Evolutionary conservation across 2,888 invertebrate species (phyloP), one percentile per base, ranked within the genome.

Genomic region (Coronaproctus castanopsis): DNA sequence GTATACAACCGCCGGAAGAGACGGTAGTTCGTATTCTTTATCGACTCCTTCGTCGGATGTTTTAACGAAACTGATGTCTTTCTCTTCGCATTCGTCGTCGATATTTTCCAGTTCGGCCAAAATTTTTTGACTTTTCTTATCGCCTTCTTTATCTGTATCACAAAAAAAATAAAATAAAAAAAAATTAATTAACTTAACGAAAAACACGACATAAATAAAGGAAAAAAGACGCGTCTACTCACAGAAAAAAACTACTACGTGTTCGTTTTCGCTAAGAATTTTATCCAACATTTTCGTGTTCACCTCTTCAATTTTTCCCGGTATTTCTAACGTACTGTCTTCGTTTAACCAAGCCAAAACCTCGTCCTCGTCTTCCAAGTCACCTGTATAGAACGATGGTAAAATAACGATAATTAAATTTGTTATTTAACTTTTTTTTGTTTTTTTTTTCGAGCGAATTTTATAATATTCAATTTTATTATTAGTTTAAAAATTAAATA

Each of bases 231-330:
- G 36, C 8, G 5, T 14, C 36, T 36, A 78, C 87, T 82, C 76
- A 91, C 90, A 92, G 76, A 92, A 92, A 71, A 90, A 89, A 20
- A 91, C 90, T 54, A 91, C 91, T 55, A 91, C 83, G 68, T 88
- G 85, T 66, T 89, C 85, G 66, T 88, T 87, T 70, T 88, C 87
- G 62, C 83, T 80, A 63, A 92, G 76, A 65, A 91, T 85, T 70
- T 89, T 90, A 68, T 91, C 90, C 70, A 92, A 73, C 90, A 92
- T 91, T 70, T 80, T 84, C 1, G 80, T 77, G 69, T 92, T 92
- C 49, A 92, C 89, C 73, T 92, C 91, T 71, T 92, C 92, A 67
- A 92, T 92, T 71, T 86, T 83, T 61, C 92, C 92, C 5, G 90
- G 90, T 68, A 90, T 87, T 72, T 91, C 88, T 10, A 91, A 74